These are phyloP conservation scores for Rhagoletis zephyria DNA, from an alignment of 1,140 invertebrate genomes.

Conservation along the genomic window DNA sequence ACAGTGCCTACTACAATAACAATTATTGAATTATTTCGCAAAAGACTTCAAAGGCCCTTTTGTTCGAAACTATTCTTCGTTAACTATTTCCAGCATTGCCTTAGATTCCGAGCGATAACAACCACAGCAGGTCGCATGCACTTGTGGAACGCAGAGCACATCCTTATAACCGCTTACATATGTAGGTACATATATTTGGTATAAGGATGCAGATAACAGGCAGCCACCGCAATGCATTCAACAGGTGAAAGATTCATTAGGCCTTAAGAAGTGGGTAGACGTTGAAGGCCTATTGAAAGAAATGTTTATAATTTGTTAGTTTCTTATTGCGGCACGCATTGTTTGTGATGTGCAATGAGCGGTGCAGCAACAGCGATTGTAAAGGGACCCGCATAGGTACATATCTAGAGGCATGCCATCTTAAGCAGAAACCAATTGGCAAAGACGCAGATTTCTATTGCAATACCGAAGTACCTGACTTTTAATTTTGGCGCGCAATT, in stretches of 20 bases:
- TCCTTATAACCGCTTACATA: not conserved
- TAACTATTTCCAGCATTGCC: not conserved
- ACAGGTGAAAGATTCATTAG: conserved; percentile 45
- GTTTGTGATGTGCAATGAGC: not conserved
- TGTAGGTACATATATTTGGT: not conserved
- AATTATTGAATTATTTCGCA: conserved; percentile 27
- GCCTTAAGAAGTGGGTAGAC: not conserved
- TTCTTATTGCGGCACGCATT: not conserved
- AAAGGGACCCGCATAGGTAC: not conserved
- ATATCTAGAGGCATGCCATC: not conserved
- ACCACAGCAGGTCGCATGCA: conserved; percentile 29
- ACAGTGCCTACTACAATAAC: not conserved
- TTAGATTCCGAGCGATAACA: conserved; percentile 9
- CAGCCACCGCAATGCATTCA: conserved; percentile 35
- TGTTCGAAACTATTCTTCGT: not conserved
- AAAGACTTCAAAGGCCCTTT: conserved; percentile 13
- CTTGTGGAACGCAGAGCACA: not conserved
- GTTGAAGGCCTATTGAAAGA: not conserved
- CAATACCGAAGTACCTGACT: not conserved
- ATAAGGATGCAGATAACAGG: not conserved
- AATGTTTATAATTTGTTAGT: not conserved
- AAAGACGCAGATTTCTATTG: not conserved
- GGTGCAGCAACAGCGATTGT: not conserved
- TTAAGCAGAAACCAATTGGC: conserved; percentile 8
- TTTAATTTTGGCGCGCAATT: conserved; percentile 24